These are phyloP conservation scores for Drosophila sp. DNA, from an alignment of 1,140 invertebrate species.

Conservation along the genomic window DNA sequence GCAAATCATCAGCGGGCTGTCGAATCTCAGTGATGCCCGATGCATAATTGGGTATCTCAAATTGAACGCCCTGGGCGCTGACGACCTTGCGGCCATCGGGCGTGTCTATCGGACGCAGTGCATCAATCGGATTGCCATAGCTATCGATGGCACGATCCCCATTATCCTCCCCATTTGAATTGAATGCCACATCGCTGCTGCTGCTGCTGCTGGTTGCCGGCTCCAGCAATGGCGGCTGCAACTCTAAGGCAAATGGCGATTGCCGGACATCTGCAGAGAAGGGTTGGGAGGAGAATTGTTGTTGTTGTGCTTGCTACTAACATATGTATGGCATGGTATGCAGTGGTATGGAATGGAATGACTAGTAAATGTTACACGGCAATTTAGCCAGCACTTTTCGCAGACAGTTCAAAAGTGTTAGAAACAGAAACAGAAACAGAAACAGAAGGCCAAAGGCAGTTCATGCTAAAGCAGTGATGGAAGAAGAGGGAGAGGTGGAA, in stretches of 20 bases:
- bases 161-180: slow-evolving; percentile 5
- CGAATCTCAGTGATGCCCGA: slow-evolving; percentile 83
- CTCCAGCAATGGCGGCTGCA: slow-evolving; percentile 73
- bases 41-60: slow-evolving; percentile 83
- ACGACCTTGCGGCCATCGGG: slow-evolving; percentile 81
- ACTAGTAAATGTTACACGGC: slow-evolving; percentile 24
- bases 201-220: slow-evolving; percentile 21
- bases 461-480: slow-evolving; percentile 2
- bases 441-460: slow-evolving; percentile 17
- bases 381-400: slow-evolving; percentile 38
- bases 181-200: slow-evolving; percentile 55
- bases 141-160: slow-evolving; percentile 65
- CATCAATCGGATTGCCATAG: slow-evolving; percentile 80
- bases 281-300: slow-evolving; percentile 23
- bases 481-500: slow-evolving; percentile 14
- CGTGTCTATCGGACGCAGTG: slow-evolving; percentile 74
- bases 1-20: slow-evolving; percentile 74
- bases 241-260: slow-evolving; percentile 78
- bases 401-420: slow-evolving; percentile 43
- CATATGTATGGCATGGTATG: slow-evolving; percentile 13
- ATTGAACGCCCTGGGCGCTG: slow-evolving; percentile 79
- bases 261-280: slow-evolving; percentile 79
- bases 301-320: slow-evolving; percentile 34
- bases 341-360: no score
- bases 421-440: slow-evolving; percentile 34